Conservation (phyloP, 1,140 invertebrate species). For the Drosophila albomicans region DNA sequence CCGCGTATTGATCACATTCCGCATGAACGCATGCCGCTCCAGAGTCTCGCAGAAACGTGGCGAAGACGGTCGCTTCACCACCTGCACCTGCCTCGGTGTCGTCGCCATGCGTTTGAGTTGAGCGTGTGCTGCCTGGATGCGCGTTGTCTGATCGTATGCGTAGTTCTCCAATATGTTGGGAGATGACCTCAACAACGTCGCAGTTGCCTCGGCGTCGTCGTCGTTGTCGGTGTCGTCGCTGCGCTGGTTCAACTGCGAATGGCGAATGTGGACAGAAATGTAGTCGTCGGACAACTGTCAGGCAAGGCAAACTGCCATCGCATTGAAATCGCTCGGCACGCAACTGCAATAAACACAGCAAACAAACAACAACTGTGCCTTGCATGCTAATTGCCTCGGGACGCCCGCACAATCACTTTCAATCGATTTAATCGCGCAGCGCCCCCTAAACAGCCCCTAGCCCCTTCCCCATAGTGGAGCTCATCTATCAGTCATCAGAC, state of each 20-base stretch:
- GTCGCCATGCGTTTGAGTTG: constrained; percentile 69
- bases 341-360: constrained; percentile 72
- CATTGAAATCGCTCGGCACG: constrained; percentile 41
- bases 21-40: constrained; percentile 79
- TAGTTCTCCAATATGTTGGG: constrained; percentile 82
- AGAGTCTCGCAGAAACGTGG: constrained; percentile 78
- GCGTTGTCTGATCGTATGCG: constrained; percentile 69
- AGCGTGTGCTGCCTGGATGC: constrained; percentile 11
- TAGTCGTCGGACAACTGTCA: constrained; percentile 4
- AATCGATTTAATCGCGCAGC: constrained; percentile 25
- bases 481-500: constrained; percentile 26
- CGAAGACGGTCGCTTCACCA: constrained; percentile 34
- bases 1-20: constrained; percentile 75
- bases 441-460: no score
- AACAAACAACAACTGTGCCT: constrained; percentile 42
- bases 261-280: constrained; percentile 34
- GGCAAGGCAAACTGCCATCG: constrained; percentile 53
- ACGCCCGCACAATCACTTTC: constrained; percentile 45
- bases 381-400: constrained; percentile 69
- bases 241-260: constrained; percentile 55
- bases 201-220: constrained; percentile 59
- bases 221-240: constrained; percentile 56
- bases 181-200: constrained; percentile 73
- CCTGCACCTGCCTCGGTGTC: constrained; percentile 15
- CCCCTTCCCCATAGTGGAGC: not conserved